phyloP scores from a whole-genome alignment of 2,797 vertebrate species.

The Sebastes melanostomus region DNA sequence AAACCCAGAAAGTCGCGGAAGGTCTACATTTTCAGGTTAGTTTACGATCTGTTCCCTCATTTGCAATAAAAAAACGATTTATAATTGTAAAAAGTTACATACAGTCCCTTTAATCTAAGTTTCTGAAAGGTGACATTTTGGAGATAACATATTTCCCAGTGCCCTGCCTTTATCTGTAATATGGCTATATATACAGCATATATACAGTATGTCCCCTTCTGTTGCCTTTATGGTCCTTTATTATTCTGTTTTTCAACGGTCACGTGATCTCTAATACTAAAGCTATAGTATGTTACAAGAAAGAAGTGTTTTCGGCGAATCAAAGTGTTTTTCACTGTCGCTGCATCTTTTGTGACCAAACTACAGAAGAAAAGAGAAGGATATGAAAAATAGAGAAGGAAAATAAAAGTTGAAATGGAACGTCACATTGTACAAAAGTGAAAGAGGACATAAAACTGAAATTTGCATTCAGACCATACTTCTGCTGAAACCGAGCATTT shows the following conservation, averaged over 20 bases:
- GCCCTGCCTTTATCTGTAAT: no score
- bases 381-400: not conserved
- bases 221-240: not conserved
- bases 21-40: no score
- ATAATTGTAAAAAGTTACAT: no score
- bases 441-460: slow-evolving; percentile 41
- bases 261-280: not conserved
- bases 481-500: slow-evolving; percentile 28
- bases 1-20: no score
- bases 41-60: no score
- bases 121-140: no score
- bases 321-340: not conserved
- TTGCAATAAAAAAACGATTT: no score
- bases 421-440: not conserved
- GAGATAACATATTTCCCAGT: no score
- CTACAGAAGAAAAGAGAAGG: not conserved
- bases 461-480: not conserved
- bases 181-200: no score
- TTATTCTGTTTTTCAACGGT: not conserved
- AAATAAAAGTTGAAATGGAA: not conserved
- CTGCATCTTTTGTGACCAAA: not conserved
- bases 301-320: not conserved
- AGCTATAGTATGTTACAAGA: not conserved
- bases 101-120: no score
- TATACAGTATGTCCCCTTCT: no score